Evolutionary conservation across 2,888 invertebrate species (phyloP).

Genomic region (Cephus pygmeus): DNA sequence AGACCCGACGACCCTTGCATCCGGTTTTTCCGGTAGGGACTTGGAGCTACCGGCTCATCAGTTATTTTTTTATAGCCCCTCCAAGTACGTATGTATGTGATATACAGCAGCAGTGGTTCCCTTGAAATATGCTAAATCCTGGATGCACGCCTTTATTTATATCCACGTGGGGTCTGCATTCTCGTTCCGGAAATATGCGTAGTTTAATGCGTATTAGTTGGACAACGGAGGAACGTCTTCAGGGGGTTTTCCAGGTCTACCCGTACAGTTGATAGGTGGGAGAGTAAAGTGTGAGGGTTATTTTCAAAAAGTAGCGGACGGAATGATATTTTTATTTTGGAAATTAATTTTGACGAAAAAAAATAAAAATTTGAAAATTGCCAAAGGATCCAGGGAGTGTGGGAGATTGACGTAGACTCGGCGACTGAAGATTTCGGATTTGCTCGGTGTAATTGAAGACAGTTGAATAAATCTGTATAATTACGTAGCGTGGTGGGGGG

Average conservation of each 20-base stretch:
- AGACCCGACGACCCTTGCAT: constrained; percentile 19
- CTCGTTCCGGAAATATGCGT: too few species aligned
- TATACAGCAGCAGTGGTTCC: constrained; percentile 15
- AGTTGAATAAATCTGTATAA: constrained; percentile 53
- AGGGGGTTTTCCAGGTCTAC: too few species aligned
- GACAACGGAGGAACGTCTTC: too few species aligned
- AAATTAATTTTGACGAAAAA: too few species aligned
- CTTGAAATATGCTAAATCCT: constrained; percentile 23
- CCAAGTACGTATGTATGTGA: not conserved
- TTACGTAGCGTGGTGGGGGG: constrained; percentile 37
- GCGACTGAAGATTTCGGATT: too few species aligned
- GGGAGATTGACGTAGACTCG: too few species aligned
- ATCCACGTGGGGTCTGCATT: not conserved
- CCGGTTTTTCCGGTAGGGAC: constrained; percentile 48
- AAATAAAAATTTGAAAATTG: too few species aligned
- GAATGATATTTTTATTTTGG: not conserved
- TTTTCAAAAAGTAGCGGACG: too few species aligned
- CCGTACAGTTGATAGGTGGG: too few species aligned
- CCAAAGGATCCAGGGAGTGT: too few species aligned
- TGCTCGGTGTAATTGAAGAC: constrained; percentile 25
- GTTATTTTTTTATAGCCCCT: constrained; percentile 8
- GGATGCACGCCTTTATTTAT: not conserved
- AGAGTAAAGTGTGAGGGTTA: too few species aligned
- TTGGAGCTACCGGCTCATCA: constrained; percentile 28
- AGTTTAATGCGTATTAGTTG: too few species aligned